Evolutionary conservation across 2,797 vertebrate species (phyloP).

Genomic region (Paramormyrops hopkinsi): DNA sequence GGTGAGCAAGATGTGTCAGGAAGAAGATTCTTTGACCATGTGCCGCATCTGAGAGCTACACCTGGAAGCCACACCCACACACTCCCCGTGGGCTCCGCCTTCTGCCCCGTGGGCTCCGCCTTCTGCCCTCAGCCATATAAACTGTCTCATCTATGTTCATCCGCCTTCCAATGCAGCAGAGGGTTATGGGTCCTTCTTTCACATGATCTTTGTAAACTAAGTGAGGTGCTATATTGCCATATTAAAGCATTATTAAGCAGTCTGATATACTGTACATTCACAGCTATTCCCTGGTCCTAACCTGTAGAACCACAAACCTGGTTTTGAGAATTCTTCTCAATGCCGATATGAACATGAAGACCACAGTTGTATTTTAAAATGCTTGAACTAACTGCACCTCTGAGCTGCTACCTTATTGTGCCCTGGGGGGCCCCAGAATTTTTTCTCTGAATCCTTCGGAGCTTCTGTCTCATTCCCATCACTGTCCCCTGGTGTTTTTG

Average conservation of each 20-base stretch:
- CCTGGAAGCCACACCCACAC: not conserved
- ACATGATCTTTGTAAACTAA: not conserved
- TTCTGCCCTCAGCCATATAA: not conserved
- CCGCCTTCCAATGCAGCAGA: not conserved
- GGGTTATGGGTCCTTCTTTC: not conserved
- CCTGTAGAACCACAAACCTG: not conserved
- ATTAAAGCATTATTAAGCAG: not conserved
- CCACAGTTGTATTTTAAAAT: not conserved
- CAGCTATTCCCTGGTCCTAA: not conserved
- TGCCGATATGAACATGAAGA: not conserved
- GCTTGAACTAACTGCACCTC: not conserved
- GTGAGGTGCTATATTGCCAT: not conserved
- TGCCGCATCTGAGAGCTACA: not conserved
- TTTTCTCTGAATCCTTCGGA: not conserved
- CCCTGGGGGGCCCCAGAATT: not conserved
- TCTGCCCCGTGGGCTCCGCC: not conserved
- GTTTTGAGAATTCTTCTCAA: not conserved
- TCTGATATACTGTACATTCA: not conserved
- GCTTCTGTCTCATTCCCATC: not conserved
- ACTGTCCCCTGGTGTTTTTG: not conserved
- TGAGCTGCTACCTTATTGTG: not conserved
- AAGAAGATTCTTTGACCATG: not conserved
- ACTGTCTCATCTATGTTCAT: not conserved
- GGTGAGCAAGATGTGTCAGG: not conserved
- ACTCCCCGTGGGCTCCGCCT: not conserved